Evolutionary conservation across 2,797 vertebrate genomes (phyloP), one percentile per base, ranked within the genome.

Genomic region (Salmo trutta): DNA sequence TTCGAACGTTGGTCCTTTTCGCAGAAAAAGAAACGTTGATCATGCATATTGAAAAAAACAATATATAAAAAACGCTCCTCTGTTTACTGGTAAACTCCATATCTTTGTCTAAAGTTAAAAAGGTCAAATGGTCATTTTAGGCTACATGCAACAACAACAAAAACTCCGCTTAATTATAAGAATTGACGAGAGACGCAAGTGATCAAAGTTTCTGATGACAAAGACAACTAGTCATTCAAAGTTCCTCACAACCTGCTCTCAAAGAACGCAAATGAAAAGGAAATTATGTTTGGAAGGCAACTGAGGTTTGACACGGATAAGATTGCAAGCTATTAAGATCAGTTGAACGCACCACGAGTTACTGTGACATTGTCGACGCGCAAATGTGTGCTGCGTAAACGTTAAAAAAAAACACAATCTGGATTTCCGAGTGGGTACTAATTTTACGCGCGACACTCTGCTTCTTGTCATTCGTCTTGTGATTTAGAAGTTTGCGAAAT

Each of bases 261-360:
- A n/a, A 62, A 21, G n/a, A 62, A 62, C 2, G 6, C 56, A 62
- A 62, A 21, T 7, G 6, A 56, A 56, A 59, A 59, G 5, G 56
- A 27, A 64, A 24, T 64, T 14, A 64, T 64, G 7, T 12, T 64
- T 64, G 83, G 68, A 86, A 83, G 83, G 81, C 87, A 87, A 81
- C 83, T 67, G 29, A 84, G 87, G 83, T 75, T 84, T 89, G 88
- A 90, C 88, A 86, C 86, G 90, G 90, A 91, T 87, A 76, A 91
- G 93, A 93, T 93, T 93, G 93, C 81, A 77, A 81, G 87, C 87
- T 81, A 81, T 76, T 87, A 90, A 93, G 92, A 93, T 92, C 92
- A 93, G 88, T 80, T 85, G 80, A 83, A 86, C 77, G 83, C 85
- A 47, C 70, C 68, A 65, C 74, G 67, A 77, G 80, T 3, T 77